These are phyloP conservation scores for Dyspetes luteomarginatus DNA, from an alignment of 2,888 invertebrate genomes.

Conservation along the genomic window DNA sequence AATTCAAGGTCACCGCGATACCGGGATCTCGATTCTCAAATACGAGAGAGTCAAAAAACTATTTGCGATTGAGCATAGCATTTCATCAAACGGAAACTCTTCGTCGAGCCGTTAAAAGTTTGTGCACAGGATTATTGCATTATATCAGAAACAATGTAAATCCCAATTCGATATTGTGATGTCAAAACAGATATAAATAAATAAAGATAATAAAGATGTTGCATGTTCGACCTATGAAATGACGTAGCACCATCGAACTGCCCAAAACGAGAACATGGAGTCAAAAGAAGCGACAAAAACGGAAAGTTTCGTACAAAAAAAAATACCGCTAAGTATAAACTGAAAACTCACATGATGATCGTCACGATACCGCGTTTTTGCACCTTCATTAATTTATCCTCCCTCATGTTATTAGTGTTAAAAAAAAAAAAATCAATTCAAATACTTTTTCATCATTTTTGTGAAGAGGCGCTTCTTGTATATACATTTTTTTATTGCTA, in stretches of 20 bases:
- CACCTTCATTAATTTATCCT: background rate
- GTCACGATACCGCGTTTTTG: background rate
- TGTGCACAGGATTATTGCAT: conserved; percentile 81
- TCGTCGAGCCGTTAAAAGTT: conserved; percentile 77
- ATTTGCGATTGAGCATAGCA: conserved; percentile 84
- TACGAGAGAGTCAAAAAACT: conserved; percentile 79
- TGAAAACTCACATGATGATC: background rate
- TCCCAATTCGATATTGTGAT: conserved; percentile 11
- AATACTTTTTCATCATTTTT: conserved; percentile 4
- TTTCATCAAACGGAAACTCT: conserved; percentile 83
- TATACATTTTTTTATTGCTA: background rate
- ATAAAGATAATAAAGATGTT: background rate
- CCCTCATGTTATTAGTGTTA: background rate
- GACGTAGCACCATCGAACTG: background rate
- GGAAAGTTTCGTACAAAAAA: background rate
- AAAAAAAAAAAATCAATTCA: background rate
- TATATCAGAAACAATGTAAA: conserved; percentile 72
- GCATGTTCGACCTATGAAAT: background rate
- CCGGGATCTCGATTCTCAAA: conserved; percentile 83
- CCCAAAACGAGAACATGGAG: conserved; percentile 4
- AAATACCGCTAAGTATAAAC: background rate
- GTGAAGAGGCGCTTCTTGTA: background rate
- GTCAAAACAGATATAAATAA: background rate
- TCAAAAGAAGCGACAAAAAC: conserved; percentile 1
- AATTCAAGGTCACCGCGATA: conserved; percentile 83